Evolutionary conservation across 2,797 vertebrate species (phyloP).

Genomic region (Dromococcyx pavoninus): DNA sequence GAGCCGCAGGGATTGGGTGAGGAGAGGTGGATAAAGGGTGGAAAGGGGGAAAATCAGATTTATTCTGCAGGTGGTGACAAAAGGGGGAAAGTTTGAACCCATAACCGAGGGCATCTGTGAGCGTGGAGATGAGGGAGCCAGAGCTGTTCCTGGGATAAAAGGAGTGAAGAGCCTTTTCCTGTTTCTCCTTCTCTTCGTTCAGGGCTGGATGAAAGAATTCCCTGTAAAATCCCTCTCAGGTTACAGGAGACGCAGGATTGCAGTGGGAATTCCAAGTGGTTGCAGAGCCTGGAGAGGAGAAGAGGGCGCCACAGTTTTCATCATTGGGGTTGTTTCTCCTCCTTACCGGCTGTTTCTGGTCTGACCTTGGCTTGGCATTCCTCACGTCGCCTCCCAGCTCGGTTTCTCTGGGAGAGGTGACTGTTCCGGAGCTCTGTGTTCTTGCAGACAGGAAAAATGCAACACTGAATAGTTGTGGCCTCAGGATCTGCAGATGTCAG

Average conservation of each 20-base stretch:
- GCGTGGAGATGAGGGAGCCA: accelerated
- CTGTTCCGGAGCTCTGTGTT: neutral
- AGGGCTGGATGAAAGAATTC: neutral
- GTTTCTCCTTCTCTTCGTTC: neutral
- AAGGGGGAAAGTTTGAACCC: neutral
- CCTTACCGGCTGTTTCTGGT: neutral
- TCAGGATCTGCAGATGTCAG: neutral
- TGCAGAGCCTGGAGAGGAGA: neutral
- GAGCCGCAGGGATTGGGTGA: neutral
- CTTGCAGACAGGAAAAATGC: accelerated
- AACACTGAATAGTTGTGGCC: neutral
- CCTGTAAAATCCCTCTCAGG: neutral
- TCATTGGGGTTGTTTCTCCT: no score
- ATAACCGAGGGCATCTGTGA: neutral
- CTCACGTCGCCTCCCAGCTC: neutral
- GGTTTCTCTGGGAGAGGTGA: neutral
- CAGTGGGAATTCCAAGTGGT: neutral
- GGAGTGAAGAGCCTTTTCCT: neutral
- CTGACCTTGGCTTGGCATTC: neutral
- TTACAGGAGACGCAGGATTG: neutral
- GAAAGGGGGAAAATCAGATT: neutral
- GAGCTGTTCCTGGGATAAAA: neutral
- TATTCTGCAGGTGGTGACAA: neutral
- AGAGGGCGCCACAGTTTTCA: neutral
- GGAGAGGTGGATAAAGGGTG: neutral